A percentile compares a stretch with the other conserved stretches of the same genome.
phyloP scores from a whole-genome alignment of 2,888 invertebrate species.

The Axea sp. region DNA sequence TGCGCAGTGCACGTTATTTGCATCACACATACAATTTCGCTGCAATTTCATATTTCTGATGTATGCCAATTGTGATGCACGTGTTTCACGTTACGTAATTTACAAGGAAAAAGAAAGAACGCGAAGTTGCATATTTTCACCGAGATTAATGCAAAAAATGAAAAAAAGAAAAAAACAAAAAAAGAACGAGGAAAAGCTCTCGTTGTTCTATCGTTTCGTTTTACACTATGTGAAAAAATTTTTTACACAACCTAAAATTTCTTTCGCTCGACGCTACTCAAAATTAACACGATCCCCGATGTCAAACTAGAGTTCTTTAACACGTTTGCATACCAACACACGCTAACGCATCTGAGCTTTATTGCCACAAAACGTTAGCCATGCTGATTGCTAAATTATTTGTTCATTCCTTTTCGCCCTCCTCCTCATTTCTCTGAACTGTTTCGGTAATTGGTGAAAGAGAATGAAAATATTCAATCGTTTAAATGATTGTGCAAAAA shows the following conservation, averaged over 20 bases:
- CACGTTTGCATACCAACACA: too few relatives aligned
- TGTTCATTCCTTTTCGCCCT: constrained; percentile 13
- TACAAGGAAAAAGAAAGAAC: constrained; percentile 21
- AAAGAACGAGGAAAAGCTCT: too few relatives aligned
- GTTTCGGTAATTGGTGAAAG: constrained; percentile 27
- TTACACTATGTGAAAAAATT: constrained; percentile 4
- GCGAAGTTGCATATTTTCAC: constrained; percentile 16
- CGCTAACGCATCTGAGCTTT: too few relatives aligned
- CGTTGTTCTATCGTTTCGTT: constrained; percentile 12
- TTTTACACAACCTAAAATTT: constrained; percentile 17
- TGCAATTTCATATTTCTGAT: constrained; percentile 8
- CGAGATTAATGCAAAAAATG: constrained; percentile 15
- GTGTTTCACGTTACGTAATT: constrained; percentile 18
- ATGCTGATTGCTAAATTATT: constrained; percentile 28
- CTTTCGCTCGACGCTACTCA: not conserved
- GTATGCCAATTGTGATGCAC: constrained; percentile 33
- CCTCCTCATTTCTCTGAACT: constrained; percentile 8
- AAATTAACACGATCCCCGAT: constrained; percentile 27
- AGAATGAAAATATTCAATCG: constrained; percentile 25
- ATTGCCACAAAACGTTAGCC: too few relatives aligned
- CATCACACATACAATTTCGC: not conserved
- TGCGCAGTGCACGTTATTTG: too few relatives aligned
- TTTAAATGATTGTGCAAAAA: constrained; percentile 1
- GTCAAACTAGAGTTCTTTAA: constrained; percentile 10
- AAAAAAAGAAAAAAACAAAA: constrained; percentile 6